Evolutionary conservation across 2,113 vertebrate species (phyloP), one percentile per base, ranked within the genome.

Genomic region (Dipodomys stephensi): DNA sequence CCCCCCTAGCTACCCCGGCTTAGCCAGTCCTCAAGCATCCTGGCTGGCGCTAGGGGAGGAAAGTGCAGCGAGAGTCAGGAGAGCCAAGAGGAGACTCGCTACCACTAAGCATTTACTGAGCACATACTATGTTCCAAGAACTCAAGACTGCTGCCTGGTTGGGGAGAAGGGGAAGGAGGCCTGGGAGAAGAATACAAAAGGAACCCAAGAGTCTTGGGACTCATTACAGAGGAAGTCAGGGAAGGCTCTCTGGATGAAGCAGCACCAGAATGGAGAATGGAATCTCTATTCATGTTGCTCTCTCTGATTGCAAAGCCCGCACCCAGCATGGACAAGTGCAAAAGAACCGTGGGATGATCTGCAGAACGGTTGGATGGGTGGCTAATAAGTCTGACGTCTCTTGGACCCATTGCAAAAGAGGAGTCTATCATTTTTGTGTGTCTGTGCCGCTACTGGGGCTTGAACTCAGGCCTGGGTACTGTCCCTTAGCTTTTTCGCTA

Each of bases 201-300:
- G 39, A 39, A 39, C 39, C 39, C 39, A 39, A 39, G 39, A 5
- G 39, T 39, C 49, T 19, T 12, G 18, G 68, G 35, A 28, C 10
- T 46, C 11, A 65, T 53, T 20, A 39, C 65, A 73, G 77, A 83
- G 76, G 68, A 73, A 87, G 32, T 27, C 85, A 23, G 12, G 22
- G 83, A 68, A n/a, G 83, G 35, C 93, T 93, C 79, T 86, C 94
- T 88, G 81, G 84, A 88, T 27, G 78, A 82, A n/a, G 82, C 4
- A 32, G 65, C 64, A 46, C 78, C 27, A 60, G 76, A 46, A 76
- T 19, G 28, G 7, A 5, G 68, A 68, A 49, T 4, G 64, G 60
- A 57, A 60, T 13, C 57, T 84, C 53, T 78, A 49, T n/a, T 65
- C 44, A 32, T 0, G 16, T 32, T 11, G 3, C 11, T 22, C 23